A percentile compares a stretch with the other conserved stretches of the same genome.
Conservation (phyloP, 1,140 invertebrate species). For the Pectinophora gossypiella region DNA sequence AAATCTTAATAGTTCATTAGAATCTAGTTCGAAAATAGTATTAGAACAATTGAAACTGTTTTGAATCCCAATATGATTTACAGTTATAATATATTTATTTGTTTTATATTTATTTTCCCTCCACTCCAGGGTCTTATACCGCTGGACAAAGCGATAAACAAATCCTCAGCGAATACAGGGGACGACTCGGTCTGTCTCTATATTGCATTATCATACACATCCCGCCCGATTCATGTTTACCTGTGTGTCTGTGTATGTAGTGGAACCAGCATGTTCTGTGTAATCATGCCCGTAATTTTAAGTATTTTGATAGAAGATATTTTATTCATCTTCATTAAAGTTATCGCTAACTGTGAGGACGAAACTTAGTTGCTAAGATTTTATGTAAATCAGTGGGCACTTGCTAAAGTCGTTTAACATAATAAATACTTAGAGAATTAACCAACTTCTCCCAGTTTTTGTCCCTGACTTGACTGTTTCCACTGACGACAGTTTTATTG, state of each 20-base stretch:
- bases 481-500: constrained; percentile 1
- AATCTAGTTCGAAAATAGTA: constrained; percentile 56
- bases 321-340: constrained; percentile 6
- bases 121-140: constrained; percentile 65
- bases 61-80: constrained; percentile 43
- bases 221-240: constrained; percentile 49
- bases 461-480: constrained; percentile 1
- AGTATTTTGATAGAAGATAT: constrained; percentile 4
- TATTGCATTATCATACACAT: constrained; percentile 52
- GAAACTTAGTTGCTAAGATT: not conserved
- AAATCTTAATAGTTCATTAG: constrained; percentile 64
- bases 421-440: constrained; percentile 11
- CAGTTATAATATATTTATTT: constrained; percentile 39
- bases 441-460: constrained; percentile 12
- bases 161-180: constrained; percentile 60
- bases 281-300: constrained; percentile 30
- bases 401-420: not conserved
- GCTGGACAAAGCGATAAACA: constrained; percentile 70
- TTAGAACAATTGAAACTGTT: constrained; percentile 49
- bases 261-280: constrained; percentile 60
- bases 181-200: constrained; percentile 69
- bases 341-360: constrained; percentile 4
- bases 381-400: not conserved
- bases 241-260: constrained; percentile 63
- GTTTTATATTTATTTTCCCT: constrained; percentile 48